These are phyloP conservation scores for Tonatia bakeri DNA, from an alignment of 2,113 vertebrate genomes.

Conservation along the genomic window DNA sequence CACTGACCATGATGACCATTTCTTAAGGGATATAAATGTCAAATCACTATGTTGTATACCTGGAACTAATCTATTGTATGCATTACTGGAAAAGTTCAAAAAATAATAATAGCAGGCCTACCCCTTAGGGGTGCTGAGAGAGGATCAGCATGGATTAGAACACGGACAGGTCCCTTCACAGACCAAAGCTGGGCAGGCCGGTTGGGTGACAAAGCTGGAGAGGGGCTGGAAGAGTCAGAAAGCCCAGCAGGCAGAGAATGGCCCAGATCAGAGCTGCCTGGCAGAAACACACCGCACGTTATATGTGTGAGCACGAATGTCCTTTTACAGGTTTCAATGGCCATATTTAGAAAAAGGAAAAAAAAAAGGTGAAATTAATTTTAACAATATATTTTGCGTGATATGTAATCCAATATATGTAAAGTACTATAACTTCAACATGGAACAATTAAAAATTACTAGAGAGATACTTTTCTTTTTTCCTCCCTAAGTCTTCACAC, in stretches of 20 bases:
- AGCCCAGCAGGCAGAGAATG: neutral
- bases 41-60: neutral
- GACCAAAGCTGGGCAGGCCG: neutral
- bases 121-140: neutral
- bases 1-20: neutral
- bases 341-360: neutral
- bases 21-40: too few relatives aligned
- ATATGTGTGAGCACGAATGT: neutral
- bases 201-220: neutral
- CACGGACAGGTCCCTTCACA: rapidly evolving
- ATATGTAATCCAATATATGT: neutral
- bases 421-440: neutral
- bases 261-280: neutral
- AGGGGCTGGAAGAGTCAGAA: neutral
- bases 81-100: neutral
- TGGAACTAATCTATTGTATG: neutral
- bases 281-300: neutral
- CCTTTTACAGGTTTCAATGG: neutral
- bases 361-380: neutral
- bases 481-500: neutral
- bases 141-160: neutral
- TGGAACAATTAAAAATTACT: neutral
- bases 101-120: neutral
- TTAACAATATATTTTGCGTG: neutral
- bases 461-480: neutral